Evolutionary conservation across 2,888 invertebrate species (phyloP).

Genomic region (Athalia rosae): DNA sequence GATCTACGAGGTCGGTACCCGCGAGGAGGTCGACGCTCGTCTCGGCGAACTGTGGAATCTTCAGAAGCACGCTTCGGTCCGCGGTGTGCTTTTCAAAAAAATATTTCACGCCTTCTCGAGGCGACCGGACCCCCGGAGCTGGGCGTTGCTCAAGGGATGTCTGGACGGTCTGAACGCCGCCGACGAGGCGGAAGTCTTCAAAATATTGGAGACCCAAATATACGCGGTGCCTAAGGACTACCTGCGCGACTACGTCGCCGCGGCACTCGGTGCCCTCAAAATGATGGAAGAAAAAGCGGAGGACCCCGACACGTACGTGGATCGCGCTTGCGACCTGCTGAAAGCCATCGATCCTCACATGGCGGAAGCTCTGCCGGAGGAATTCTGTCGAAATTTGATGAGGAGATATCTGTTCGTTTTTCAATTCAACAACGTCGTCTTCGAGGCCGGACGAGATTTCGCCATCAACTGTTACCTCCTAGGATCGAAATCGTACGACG

Average conservation of each 20-base stretch:
- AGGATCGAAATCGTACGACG: slow-evolving; percentile 42
- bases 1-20: slow-evolving; percentile 53
- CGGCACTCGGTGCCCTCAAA: slow-evolving; percentile 51
- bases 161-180: slow-evolving; percentile 51
- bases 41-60: slow-evolving; percentile 52
- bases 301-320: background rate
- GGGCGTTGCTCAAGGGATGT: slow-evolving; percentile 54
- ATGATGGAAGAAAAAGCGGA: slow-evolving; percentile 26
- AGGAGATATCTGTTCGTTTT: slow-evolving; percentile 55
- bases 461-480: slow-evolving; percentile 31
- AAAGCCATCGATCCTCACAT: background rate
- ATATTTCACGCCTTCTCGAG: slow-evolving; percentile 52
- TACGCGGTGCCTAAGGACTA: slow-evolving; percentile 50
- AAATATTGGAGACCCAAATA: slow-evolving; percentile 27
- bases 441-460: slow-evolving; percentile 17
- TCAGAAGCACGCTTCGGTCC: slow-evolving; percentile 60
- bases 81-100: slow-evolving; percentile 55
- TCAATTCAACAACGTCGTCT: slow-evolving; percentile 34
- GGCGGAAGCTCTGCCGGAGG: slow-evolving; percentile 55
- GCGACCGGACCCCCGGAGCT: slow-evolving; percentile 52
- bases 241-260: slow-evolving; percentile 51
- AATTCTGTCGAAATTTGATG: slow-evolving; percentile 54
- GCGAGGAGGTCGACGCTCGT: slow-evolving; percentile 49
- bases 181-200: slow-evolving; percentile 54
- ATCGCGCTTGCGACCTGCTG: slow-evolving; percentile 18